A percentile compares a stretch with the other conserved stretches of the same genome.
phyloP scores from a whole-genome alignment of 2,113 vertebrate species.

The Caloenas nicobarica region DNA sequence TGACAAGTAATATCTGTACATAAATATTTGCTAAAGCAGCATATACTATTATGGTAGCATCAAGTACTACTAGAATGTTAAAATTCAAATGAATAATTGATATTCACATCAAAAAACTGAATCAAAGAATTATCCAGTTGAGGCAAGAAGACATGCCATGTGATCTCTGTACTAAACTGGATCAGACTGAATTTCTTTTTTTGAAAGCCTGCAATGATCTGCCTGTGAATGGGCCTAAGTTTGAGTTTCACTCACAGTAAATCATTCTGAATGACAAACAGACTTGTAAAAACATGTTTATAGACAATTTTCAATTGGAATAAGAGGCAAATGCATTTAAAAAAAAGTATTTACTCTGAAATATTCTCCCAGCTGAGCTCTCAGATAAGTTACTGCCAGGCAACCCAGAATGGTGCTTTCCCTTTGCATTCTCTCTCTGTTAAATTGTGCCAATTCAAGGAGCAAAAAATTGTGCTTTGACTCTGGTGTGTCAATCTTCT shows the following conservation, averaged over 20 bases:
- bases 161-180: slow-evolving; percentile 23
- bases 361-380: slow-evolving; percentile 25
- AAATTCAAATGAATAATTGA: slow-evolving; percentile 59
- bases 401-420: slow-evolving; percentile 10
- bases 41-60: slow-evolving; percentile 9
- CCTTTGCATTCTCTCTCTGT: slow-evolving; percentile 1
- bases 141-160: slow-evolving; percentile 2
- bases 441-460: slow-evolving; percentile 1
- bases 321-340: not conserved
- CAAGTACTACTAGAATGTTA: slow-evolving; percentile 22
- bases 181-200: slow-evolving; percentile 1
- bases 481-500: slow-evolving; percentile 18
- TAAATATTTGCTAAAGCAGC: slow-evolving; percentile 38
- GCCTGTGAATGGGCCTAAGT: slow-evolving; percentile 16
- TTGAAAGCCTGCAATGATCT: slow-evolving; percentile 12
- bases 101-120: slow-evolving; percentile 46
- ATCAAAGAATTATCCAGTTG: slow-evolving; percentile 52
- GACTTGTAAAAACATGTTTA: slow-evolving; percentile 14
- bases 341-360: slow-evolving; percentile 2
- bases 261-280: slow-evolving; percentile 40
- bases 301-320: slow-evolving; percentile 9
- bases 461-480: slow-evolving; percentile 32
- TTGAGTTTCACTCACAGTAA: slow-evolving; percentile 10
- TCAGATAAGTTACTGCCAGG: slow-evolving; percentile 19
- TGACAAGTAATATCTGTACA: slow-evolving; percentile 2